Percentiles rank a stretch among this genome's conserved stretches.
phyloP scores from a whole-genome alignment of 2,888 invertebrate genomes.

The Spodoptera littoralis region DNA sequence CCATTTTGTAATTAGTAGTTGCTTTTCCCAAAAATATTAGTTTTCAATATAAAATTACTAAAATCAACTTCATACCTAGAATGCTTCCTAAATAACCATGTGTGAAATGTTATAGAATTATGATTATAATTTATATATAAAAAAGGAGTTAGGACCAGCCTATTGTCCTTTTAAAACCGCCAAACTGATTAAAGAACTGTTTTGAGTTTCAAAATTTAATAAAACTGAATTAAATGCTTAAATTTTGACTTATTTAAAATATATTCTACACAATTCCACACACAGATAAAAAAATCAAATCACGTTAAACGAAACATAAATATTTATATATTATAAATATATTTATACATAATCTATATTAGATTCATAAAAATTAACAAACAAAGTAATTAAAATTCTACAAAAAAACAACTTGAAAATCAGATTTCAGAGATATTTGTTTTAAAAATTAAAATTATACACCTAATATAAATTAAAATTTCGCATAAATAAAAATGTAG shows the following conservation, averaged over 20 bases:
- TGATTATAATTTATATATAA: not conserved
- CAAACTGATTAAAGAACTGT: too few species aligned
- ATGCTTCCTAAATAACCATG: too few species aligned
- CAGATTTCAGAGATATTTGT: constrained; percentile 44
- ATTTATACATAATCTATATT: constrained; percentile 20
- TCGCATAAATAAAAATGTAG: too few species aligned
- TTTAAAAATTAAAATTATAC: constrained; percentile 1
- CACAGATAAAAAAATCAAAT: too few species aligned
- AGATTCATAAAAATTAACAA: constrained; percentile 45
- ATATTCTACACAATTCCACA: constrained; percentile 14
- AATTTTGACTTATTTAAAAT: constrained; percentile 25
- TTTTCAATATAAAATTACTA: too few species aligned
- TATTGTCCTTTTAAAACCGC: constrained; percentile 9
- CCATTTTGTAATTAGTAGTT: too few species aligned
- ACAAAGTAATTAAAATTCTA: constrained; percentile 54
- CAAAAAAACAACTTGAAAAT: constrained; percentile 54
- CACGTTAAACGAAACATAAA: not conserved
- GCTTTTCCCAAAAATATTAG: too few species aligned
- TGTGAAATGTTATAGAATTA: too few species aligned
- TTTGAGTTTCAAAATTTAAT: not conserved
- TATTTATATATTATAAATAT: not conserved
- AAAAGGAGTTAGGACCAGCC: constrained; percentile 26
- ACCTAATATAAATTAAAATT: too few species aligned
- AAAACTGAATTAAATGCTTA: constrained; percentile 19
- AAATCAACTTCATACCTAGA: too few species aligned